Conservation (phyloP, 1,140 invertebrate species). For the Contarinia nasturtii region DNA sequence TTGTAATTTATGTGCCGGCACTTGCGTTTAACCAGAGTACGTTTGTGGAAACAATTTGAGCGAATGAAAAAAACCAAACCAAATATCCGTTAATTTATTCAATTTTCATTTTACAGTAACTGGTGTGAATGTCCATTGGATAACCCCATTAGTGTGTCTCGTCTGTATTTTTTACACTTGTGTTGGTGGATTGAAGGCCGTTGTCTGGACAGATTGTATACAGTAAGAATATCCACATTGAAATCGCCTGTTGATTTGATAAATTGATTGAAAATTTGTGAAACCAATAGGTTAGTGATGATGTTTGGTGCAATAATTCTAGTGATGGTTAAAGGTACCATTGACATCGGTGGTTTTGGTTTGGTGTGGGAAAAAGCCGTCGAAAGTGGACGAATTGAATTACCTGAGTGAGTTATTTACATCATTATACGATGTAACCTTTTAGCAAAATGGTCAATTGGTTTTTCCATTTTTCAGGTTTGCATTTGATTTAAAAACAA, state of each 20-base stretch:
- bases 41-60: neutral
- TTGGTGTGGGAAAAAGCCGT: conserved; percentile 51
- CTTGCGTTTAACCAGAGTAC: conserved; percentile 46
- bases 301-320: conserved; percentile 72
- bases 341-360: conserved; percentile 56
- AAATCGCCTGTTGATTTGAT: no score
- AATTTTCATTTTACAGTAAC: conserved; percentile 43
- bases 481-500: conserved; percentile 40
- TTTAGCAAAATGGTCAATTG: neutral
- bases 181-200: conserved; percentile 78
- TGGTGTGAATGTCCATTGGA: conserved; percentile 60
- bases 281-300: conserved; percentile 29
- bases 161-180: conserved; percentile 87
- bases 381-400: conserved; percentile 51
- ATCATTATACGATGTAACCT: no score
- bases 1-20: conserved; percentile 47
- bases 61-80: neutral
- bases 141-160: conserved; percentile 66
- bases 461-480: conserved; percentile 27
- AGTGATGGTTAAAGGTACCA: conserved; percentile 60
- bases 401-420: conserved; percentile 42
- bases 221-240: conserved; percentile 30
- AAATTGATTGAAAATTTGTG: no score
- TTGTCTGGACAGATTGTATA: conserved; percentile 86
- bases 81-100: conserved; percentile 10